Evolutionary conservation across 2,888 invertebrate species (phyloP).

Genomic region (Scaeva pyrastri): DNA sequence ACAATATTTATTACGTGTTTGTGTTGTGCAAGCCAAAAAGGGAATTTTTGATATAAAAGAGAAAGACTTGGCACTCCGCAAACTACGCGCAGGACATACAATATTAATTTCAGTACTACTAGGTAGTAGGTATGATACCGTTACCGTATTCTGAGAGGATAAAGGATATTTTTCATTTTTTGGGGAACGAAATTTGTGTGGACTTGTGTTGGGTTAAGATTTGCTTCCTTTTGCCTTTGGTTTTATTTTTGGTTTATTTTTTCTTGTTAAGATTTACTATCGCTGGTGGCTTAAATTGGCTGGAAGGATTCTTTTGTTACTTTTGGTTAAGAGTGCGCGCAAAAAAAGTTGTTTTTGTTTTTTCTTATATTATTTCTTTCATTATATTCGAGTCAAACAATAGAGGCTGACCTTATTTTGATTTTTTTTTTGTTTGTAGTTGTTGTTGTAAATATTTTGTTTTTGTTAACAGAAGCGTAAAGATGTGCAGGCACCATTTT

Average conservation of each 20-base stretch:
- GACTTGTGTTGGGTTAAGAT: slow-evolving; percentile 58
- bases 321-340: slow-evolving; percentile 49
- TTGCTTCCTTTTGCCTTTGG: slow-evolving; percentile 59
- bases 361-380: slow-evolving; percentile 60
- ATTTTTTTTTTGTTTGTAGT: slow-evolving; percentile 9
- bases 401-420: slow-evolving; percentile 70
- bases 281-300: slow-evolving; percentile 72
- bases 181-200: slow-evolving; percentile 22
- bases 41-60: slow-evolving; percentile 55
- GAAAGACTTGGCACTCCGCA: neutral
- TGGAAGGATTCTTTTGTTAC: slow-evolving; percentile 65
- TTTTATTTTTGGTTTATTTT: slow-evolving; percentile 54
- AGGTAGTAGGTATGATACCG: too few species aligned
- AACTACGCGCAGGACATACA: slow-evolving; percentile 41
- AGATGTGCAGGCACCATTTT: slow-evolving; percentile 51
- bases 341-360: slow-evolving; percentile 5
- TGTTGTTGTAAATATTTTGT: slow-evolving; percentile 17
- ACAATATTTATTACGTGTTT: slow-evolving; percentile 23
- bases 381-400: slow-evolving; percentile 61
- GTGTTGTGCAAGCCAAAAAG: slow-evolving; percentile 30
- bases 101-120: too few species aligned
- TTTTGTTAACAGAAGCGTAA: slow-evolving; percentile 52
- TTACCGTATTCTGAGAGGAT: slow-evolving; percentile 12
- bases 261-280: slow-evolving; percentile 67
- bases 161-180: slow-evolving; percentile 22